Conservation (phyloP, 1,140 invertebrate species). For the Mesaphorura yosii region DNA sequence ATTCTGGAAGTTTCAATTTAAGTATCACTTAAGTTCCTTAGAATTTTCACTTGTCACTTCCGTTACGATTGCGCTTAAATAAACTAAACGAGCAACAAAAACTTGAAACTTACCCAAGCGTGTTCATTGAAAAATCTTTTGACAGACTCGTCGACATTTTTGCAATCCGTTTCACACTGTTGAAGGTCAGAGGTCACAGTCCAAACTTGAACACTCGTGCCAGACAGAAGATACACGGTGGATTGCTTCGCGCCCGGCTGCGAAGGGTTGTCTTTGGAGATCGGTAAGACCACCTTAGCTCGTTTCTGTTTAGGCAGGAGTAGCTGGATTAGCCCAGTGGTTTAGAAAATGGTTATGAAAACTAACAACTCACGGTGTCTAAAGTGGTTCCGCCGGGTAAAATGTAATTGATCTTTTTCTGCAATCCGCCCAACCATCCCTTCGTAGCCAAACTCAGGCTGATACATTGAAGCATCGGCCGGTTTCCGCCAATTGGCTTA, state of each 20-base stretch:
- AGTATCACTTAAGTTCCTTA: too few species aligned
- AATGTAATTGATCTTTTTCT: slow-evolving; percentile 67
- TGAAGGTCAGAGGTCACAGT: slow-evolving; percentile 38
- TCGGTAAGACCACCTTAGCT: slow-evolving; percentile 43
- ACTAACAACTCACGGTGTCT: slow-evolving; percentile 56
- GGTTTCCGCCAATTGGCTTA: slow-evolving; percentile 46
- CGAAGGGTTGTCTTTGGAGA: slow-evolving; percentile 35
- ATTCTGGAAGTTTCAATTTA: too few species aligned
- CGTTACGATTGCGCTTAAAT: too few species aligned
- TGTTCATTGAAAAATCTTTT: slow-evolving; percentile 48
- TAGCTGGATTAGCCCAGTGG: background rate
- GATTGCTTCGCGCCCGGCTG: slow-evolving; percentile 27
- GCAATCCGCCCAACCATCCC: slow-evolving; percentile 77
- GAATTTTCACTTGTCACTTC: too few species aligned
- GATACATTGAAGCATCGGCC: slow-evolving; percentile 54
- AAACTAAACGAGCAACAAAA: too few species aligned
- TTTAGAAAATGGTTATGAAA: slow-evolving; percentile 5
- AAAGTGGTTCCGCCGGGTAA: slow-evolving; percentile 58
- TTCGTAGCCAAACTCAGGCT: slow-evolving; percentile 57
- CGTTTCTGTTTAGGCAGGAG: slow-evolving; percentile 41
- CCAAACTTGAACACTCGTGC: slow-evolving; percentile 58
- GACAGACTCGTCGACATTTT: slow-evolving; percentile 50
- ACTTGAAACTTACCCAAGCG: slow-evolving; percentile 44
- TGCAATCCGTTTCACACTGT: slow-evolving; percentile 45
- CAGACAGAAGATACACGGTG: slow-evolving; percentile 53